These are phyloP conservation scores for Palythoa caribaeorum DNA, from an alignment of 92 coral and sea anemone species.

Conservation along the genomic window DNA sequence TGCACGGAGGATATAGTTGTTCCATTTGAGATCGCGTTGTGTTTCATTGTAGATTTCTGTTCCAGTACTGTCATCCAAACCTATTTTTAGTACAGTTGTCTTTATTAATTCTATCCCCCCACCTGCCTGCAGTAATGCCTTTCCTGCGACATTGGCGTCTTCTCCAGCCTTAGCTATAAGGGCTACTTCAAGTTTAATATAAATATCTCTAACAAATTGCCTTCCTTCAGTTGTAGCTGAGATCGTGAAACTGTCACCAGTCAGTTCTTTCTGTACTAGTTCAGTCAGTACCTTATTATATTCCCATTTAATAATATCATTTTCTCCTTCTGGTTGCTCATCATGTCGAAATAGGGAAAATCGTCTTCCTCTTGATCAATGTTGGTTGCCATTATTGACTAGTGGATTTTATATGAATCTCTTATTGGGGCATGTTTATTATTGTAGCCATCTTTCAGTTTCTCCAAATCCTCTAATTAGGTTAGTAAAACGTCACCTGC, in stretches of 20 bases:
- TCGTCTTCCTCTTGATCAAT: neutral
- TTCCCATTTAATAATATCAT: neutral
- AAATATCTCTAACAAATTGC: neutral
- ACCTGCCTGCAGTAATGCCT: neutral
- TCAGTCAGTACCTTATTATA: neutral
- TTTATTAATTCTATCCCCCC: neutral
- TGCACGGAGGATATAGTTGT: neutral
- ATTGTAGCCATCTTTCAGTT: neutral
- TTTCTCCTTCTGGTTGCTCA: neutral
- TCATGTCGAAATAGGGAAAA: neutral
- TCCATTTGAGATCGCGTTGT: neutral
- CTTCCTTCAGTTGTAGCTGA: neutral
- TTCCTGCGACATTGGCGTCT: neutral
- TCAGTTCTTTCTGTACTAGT: neutral
- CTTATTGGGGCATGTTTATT: neutral
- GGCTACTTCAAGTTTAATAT: neutral
- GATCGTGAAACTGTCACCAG: neutral
- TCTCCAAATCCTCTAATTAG: neutral
- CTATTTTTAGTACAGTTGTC: neutral
- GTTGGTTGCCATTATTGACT: neutral
- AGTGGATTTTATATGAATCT: no score
- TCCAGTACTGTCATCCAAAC: neutral
- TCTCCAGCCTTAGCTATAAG: neutral
- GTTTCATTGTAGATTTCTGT: neutral
- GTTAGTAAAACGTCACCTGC: neutral